A percentile compares a stretch with the other conserved stretches of the same genome.
Evolutionary conservation across 2,113 vertebrate species (phyloP).

Genomic region (Scopus umbretta): DNA sequence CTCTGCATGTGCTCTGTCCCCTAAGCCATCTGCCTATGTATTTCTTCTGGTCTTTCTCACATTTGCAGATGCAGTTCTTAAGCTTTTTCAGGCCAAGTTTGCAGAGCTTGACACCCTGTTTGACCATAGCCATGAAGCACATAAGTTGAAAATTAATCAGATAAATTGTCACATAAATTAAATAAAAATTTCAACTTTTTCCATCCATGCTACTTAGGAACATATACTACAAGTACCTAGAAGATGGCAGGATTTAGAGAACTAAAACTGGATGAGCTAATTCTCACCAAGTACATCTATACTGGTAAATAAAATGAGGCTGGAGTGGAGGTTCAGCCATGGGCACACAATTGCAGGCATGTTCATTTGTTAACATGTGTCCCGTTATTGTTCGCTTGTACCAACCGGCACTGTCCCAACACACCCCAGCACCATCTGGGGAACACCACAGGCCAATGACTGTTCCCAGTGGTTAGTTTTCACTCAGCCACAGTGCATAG

Average conservation of each 20-base stretch:
- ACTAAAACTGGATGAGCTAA: neutral
- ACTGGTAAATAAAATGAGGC: neutral
- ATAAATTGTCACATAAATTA: neutral
- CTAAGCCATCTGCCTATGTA: neutral
- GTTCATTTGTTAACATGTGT: neutral
- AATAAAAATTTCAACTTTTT: neutral
- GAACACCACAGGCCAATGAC: neutral
- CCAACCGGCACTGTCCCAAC: neutral
- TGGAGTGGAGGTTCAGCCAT: neutral
- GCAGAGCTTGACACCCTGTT: neutral
- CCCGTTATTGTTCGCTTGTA: neutral
- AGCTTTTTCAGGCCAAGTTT: neutral
- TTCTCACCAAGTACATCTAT: neutral
- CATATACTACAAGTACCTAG: neutral
- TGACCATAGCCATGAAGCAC: neutral
- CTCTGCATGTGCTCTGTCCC: neutral
- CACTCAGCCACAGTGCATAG: accelerated
- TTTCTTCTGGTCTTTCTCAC: neutral
- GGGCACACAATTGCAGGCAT: neutral
- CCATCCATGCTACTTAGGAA: neutral
- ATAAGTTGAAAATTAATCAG: neutral
- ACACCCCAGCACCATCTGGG: neutral
- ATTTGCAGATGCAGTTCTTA: neutral
- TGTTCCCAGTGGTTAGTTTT: neutral
- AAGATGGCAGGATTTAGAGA: neutral